Evolutionary conservation across 1,140 invertebrate genomes (phyloP), one percentile per base, ranked within the genome.

Genomic region (Heliconius hermathena): DNA sequence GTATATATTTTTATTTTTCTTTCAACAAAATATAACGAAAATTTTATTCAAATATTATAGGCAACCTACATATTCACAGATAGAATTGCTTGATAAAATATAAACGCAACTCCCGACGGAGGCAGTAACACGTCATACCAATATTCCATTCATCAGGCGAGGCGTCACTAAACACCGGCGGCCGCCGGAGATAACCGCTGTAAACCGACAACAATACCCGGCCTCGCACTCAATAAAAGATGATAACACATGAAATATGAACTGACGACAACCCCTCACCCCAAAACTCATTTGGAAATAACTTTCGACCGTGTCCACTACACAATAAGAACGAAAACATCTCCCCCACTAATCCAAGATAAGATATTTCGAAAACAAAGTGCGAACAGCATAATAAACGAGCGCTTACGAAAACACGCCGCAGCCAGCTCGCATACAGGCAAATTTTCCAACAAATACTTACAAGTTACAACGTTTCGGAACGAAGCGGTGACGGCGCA

Each of bases 241-340:
- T 93, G 93, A 94, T 94, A 94, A 93, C 91, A 92, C 91, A 92
- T 94, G 92, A 94, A 94, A 94, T 94, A 93, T 93, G 93, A 93
- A 94, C 92, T 92, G 88, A 84, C 88, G 87, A 91, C 86, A 91
- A 83, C 89, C 93, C 91, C 89, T 88, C 88, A 76, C 74, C 80
- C 81, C 36, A 85, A 83, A 81, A 76, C 29, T 73, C 18, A 49
- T 54, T 33, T 54, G 76, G 77, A 79, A 73, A 76, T 41, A 72
- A 52, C 82, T 83, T 74, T 76, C 79, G n/a, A 78, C 81, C 80
- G 41, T 87, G 82, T n/a, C 57, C 6, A 33, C 8, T 22, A 22
- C 22, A 2, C 66, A 9, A 81, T 85, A 90, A 78, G 74, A 79
- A 71, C 38, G 41, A 76, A 83, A 87, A 84, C 79, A 9, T 38